Evolutionary conservation across 1,140 invertebrate genomes (phyloP).

Genomic region (Orchestia grillus): DNA sequence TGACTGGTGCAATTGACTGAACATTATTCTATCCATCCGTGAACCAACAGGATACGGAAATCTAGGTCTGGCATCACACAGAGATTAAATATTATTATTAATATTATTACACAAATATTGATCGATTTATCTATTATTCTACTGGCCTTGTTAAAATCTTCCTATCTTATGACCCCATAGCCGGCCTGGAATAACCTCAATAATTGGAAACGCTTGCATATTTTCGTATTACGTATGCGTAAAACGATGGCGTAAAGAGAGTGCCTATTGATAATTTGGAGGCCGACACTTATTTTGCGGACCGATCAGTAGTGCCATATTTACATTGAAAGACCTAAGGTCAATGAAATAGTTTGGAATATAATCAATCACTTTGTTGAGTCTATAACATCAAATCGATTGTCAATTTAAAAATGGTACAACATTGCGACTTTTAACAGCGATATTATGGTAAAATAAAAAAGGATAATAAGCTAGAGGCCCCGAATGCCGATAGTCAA

Average conservation of each 20-base stretch:
- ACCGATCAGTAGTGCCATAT: neutral
- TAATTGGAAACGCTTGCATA: neutral
- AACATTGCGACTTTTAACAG: too few species aligned
- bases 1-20: too few species aligned
- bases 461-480: too few species aligned
- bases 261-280: neutral
- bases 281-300: neutral
- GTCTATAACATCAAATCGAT: neutral
- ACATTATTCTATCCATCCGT: too few species aligned
- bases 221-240: neutral
- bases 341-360: neutral
- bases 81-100: too few species aligned
- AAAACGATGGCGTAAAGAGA: neutral
- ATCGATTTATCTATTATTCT: too few species aligned
- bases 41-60: too few species aligned
- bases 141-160: too few species aligned
- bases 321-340: neutral
- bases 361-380: neutral
- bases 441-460: too few species aligned
- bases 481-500: too few species aligned
- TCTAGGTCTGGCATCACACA: too few species aligned
- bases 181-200: neutral
- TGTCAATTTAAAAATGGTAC: neutral
- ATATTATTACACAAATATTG: too few species aligned
- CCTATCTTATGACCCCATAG: neutral